Base-by-base conservation (phyloP, 64 coral and sea anemone species). In the Pachyseris speciosa region DNA sequence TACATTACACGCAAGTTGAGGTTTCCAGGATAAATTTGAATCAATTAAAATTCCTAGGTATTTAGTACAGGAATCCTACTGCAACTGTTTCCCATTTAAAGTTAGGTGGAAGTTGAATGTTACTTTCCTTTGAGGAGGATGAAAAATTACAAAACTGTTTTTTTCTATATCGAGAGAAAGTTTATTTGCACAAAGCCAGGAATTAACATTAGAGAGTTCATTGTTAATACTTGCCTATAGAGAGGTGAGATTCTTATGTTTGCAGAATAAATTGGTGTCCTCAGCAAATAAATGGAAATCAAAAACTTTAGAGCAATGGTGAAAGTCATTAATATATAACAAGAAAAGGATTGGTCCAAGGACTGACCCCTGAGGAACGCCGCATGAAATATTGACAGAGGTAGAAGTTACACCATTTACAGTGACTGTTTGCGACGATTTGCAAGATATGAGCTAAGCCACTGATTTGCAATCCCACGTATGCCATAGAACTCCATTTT, bases 401-500 rank as follows among this genome's bases (percentile, higher is more conserved):
- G 7, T 66, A 66, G 63, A 66, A 31, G 63, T 66, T 66, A 66
- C 63, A 66, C 63, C 28, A 66, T 66, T 66, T 66, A 66, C 63
- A 66, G 63, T 66, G 28, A 66, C 63, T 66, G 63, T 66, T 26
- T 30, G 43, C 22, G 63, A 66, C 28, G 22, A 64, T 84, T 86
- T 61, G 63, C 15, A 47, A 69, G 48, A 72, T 86, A 72, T 50
- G 84, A 86, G 28, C 24, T 57, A 40, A 86, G 72, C 84, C 84
- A 86, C 38, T 51, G 38, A 63, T 61, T 47, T 27, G 38, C 43
- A 48, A 68, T 49, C 2, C 84, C 84, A 38, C 84, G 63, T 45
- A 86, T 86, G 59, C 84, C 84, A 72, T 68, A 86, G 38, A 49
- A 68, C 45, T 86, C 38, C 5, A 50, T 38, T 86, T 86, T 86